Evolutionary conservation across 2,797 vertebrate species (phyloP).

Genomic region (Neosilurus hyrtlii): DNA sequence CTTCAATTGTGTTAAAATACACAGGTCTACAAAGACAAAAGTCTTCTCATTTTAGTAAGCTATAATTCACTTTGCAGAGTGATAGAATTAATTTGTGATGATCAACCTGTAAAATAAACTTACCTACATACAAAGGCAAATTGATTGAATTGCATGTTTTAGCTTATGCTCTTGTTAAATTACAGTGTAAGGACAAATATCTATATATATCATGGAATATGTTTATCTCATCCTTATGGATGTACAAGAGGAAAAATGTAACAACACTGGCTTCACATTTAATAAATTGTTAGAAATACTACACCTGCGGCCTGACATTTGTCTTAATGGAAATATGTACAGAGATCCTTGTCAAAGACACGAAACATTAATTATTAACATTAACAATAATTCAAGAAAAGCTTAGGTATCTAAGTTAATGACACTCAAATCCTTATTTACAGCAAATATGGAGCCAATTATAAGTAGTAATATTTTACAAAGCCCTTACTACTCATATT

Average conservation of each 20-base stretch:
- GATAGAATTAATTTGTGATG: constrained; percentile 22
- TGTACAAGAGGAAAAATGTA: constrained; percentile 12
- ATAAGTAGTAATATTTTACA: constrained; percentile 44
- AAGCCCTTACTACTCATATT: constrained; percentile 48
- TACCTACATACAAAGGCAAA: constrained; percentile 25
- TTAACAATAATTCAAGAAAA: no score
- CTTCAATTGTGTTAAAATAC: neutral
- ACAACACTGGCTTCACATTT: constrained; percentile 24
- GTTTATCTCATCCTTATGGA: constrained; percentile 19
- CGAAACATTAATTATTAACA: neutral
- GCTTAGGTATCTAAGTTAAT: neutral
- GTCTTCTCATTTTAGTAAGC: constrained; percentile 17
- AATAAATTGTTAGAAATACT: constrained; percentile 18
- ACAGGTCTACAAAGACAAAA: constrained; percentile 12
- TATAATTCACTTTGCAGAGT: constrained; percentile 25
- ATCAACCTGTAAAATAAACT: constrained; percentile 27
- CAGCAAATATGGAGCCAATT: constrained; percentile 29
- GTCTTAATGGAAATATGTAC: constrained; percentile 44
- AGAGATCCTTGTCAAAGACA: constrained; percentile 14
- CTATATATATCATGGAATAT: constrained; percentile 2
- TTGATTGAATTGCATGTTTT: constrained; percentile 23
- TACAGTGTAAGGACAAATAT: constrained; percentile 16
- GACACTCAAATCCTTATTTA: constrained; percentile 39
- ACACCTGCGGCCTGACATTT: constrained; percentile 26
- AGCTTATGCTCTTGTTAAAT: neutral